phyloP scores from a whole-genome alignment of 2,797 vertebrate species.

The Spheniscus humboldti region DNA sequence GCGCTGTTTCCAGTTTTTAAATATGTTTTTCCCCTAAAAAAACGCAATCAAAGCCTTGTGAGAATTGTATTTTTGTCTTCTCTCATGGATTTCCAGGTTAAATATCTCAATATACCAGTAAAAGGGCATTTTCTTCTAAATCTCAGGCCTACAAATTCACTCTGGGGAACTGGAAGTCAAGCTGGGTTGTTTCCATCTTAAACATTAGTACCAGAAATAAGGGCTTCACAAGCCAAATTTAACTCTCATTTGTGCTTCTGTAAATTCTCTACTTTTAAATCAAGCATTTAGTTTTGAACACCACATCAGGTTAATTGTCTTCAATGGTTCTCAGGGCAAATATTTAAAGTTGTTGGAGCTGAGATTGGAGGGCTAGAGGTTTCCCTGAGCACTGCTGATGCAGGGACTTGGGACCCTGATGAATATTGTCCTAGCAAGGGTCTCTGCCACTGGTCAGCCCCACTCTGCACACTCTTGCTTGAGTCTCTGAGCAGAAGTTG shows the following conservation, averaged over 20 bases:
- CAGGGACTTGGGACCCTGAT: neutral
- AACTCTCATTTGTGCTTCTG: neutral
- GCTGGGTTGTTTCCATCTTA: neutral
- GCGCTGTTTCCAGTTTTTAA: neutral
- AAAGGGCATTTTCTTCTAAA: neutral
- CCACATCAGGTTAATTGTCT: neutral
- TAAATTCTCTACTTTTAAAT: neutral
- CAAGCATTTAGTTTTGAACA: neutral
- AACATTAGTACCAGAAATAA: neutral
- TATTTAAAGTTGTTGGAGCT: neutral
- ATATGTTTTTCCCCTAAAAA: neutral
- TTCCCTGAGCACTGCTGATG: neutral
- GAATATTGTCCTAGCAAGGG: neutral
- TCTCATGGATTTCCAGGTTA: neutral
- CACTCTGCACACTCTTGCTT: neutral
- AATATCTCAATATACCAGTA: neutral
- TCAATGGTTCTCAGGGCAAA: neutral
- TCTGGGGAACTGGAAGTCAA: neutral
- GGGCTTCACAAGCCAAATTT: neutral
- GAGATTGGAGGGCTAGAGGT: neutral
- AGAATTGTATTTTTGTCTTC: neutral
- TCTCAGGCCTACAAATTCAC: neutral
- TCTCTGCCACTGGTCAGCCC: neutral
- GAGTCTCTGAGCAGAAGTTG: neutral
- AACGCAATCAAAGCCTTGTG: neutral